Conservation (phyloP, 2,888 invertebrate species). For the Drosophila atroscutellata region DNA sequence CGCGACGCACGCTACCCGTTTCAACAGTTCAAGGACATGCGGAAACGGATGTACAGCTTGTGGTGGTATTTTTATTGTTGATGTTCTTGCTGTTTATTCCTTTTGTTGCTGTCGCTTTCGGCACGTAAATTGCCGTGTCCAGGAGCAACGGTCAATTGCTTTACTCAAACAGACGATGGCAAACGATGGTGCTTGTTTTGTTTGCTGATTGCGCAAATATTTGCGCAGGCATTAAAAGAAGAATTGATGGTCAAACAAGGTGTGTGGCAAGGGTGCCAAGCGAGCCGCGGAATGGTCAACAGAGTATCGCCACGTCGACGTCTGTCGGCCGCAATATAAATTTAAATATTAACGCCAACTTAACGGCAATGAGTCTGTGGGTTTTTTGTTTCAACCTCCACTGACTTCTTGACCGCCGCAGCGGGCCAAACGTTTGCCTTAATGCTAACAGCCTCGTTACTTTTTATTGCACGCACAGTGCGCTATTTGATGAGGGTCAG, state of each 20-base stretch:
- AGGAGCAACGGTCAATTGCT: constrained; percentile 75
- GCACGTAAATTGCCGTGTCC: constrained; percentile 58
- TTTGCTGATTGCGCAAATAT: constrained; percentile 81
- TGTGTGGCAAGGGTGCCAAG: not conserved
- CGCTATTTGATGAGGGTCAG: constrained; percentile 11
- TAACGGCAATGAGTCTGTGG: constrained; percentile 73
- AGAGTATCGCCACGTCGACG: constrained; percentile 8
- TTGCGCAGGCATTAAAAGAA: constrained; percentile 77
- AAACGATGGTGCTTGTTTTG: constrained; percentile 66
- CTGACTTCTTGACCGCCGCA: constrained; percentile 57
- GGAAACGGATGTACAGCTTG: constrained; percentile 66
- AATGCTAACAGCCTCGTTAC: constrained; percentile 81
- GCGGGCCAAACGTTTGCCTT: constrained; percentile 65
- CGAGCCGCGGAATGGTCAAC: constrained; percentile 1
- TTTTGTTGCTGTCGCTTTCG: constrained; percentile 26
- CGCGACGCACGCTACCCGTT: constrained; percentile 17
- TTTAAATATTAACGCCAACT: constrained; percentile 78
- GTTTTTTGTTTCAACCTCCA: constrained; percentile 52
- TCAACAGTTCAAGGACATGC: constrained; percentile 59
- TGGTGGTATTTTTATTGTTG: constrained; percentile 39
- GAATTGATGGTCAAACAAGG: constrained; percentile 68
- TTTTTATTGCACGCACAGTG: constrained; percentile 78
- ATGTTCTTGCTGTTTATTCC: constrained; percentile 21
- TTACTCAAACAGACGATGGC: constrained; percentile 72
- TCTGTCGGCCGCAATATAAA: constrained; percentile 69